phyloP scores from a whole-genome alignment of 30 jellyfish, hydroid and myxozoan genomes.

The Turritopsis rubra region DNA sequence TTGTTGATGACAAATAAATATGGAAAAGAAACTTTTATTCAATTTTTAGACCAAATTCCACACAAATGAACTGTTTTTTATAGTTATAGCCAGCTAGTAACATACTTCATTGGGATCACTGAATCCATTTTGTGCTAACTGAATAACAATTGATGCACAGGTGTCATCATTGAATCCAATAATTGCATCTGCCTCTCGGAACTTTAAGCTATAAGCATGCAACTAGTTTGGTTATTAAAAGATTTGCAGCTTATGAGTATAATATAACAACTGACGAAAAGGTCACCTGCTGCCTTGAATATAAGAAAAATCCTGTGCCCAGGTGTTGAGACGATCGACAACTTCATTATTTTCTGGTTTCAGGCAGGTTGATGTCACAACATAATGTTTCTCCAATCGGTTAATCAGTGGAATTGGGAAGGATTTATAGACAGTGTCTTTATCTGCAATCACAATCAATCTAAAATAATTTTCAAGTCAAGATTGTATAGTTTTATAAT shows the following conservation, averaged over 20 bases:
- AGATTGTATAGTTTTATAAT: neutral
- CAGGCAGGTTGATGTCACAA: slow-evolving; percentile 53
- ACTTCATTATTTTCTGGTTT: slow-evolving; percentile 21
- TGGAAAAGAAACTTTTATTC: no score
- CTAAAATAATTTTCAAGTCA: slow-evolving; percentile 42
- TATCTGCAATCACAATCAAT: slow-evolving; percentile 71
- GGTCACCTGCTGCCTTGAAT: slow-evolving; percentile 36
- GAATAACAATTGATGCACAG: slow-evolving; percentile 50
- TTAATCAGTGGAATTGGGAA: slow-evolving; percentile 78
- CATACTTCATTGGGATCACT: slow-evolving; percentile 1
- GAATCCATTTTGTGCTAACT: slow-evolving; percentile 29
- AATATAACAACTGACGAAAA: neutral
- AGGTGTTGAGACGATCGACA: slow-evolving; percentile 8
- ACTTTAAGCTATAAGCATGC: slow-evolving; percentile 29
- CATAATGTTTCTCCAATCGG: slow-evolving; percentile 72
- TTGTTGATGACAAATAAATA: no score
- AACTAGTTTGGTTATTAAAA: neutral
- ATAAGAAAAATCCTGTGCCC: slow-evolving; percentile 49
- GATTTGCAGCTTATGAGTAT: neutral
- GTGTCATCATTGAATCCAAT: slow-evolving; percentile 58
- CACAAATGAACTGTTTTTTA: neutral
- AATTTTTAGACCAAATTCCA: neutral
- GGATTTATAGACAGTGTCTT: slow-evolving; percentile 47
- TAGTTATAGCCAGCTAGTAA: neutral
- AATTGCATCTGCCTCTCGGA: slow-evolving; percentile 48